Evolutionary conservation across 1,140 invertebrate genomes (phyloP).

Genomic region (Pissodes strobi): DNA sequence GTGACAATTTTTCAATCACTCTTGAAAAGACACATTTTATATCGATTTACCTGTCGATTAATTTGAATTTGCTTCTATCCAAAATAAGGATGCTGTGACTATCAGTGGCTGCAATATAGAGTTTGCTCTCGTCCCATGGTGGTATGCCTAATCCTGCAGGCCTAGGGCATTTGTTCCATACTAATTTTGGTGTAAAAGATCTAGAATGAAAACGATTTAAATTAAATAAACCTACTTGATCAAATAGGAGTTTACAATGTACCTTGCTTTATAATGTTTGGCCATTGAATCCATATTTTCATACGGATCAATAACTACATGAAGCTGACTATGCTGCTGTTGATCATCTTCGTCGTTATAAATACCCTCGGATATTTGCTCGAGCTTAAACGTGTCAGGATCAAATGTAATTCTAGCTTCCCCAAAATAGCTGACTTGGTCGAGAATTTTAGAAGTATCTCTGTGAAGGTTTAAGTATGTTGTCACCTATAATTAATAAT

Average conservation of each 20-base stretch:
- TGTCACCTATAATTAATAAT: constrained; percentile 12
- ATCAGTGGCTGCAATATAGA: constrained; percentile 60
- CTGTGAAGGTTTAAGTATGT: constrained; percentile 59
- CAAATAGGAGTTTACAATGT: background rate
- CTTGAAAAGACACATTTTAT: no score
- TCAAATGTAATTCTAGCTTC: constrained; percentile 59
- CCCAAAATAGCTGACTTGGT: constrained; percentile 61
- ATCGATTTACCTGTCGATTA: constrained; percentile 38
- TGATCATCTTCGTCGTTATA: constrained; percentile 60
- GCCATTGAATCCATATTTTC: constrained; percentile 57
- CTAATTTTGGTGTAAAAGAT: constrained; percentile 58
- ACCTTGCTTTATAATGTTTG: constrained; percentile 59
- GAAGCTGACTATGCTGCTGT: constrained; percentile 48
- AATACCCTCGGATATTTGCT: constrained; percentile 55
- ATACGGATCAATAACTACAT: constrained; percentile 54
- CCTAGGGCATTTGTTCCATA: constrained; percentile 61
- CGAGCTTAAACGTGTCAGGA: constrained; percentile 60
- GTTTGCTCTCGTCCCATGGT: constrained; percentile 61
- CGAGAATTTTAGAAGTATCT: constrained; percentile 58
- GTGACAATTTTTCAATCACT: no score
- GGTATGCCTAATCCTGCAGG: constrained; percentile 64
- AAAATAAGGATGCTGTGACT: constrained; percentile 51
- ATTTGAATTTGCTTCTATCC: constrained; percentile 60
- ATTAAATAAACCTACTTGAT: background rate
- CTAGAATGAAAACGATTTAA: background rate